Evolutionary conservation across 1,140 invertebrate genomes (phyloP), one percentile per base, ranked within the genome.

Genomic region (Periplaneta americana): DNA sequence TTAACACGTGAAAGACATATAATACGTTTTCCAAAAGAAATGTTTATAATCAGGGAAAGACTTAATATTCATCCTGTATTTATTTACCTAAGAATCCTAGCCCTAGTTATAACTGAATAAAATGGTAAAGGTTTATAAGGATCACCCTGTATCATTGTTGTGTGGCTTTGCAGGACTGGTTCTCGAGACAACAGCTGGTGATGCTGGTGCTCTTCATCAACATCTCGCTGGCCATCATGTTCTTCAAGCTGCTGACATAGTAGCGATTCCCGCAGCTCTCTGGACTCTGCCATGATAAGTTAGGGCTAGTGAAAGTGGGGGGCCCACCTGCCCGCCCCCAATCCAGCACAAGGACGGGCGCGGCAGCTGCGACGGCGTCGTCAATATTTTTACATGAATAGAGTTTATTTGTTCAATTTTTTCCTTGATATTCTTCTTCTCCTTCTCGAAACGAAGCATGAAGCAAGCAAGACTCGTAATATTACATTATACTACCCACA

Each of bases 121-220:
- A n/a, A n/a, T n/a, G n/a, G n/a, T n/a, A n/a, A n/a, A n/a, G n/a
- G n/a, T n/a, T n/a, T n/a, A n/a, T n/a, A n/a, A n/a, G n/a, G n/a
- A n/a, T n/a, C n/a, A n/a, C n/a, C n/a, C n/a, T n/a, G n/a, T n/a
- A n/a, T n/a, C n/a, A n/a, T n/a, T n/a, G n/a, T n/a, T n/a, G n/a
- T n/a, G n/a, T n/a, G n/a, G n/a, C n/a, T n/a, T n/a, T n/a, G 18
- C 92, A 99, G 98, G 97, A 98, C 91, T 99, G 97, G 97, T 97
- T 98, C 89, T 97, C 97, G 86, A 93, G 97, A 86, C 96, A 98
- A 90, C 97, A 98, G 90, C 92, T 99, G 86, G 94, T 98, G 87
- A 95, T 99, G 90, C 91, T 98, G 87, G 96, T 99, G 83, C 93
- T 98, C 84, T 96, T 98, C 89, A 93, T 98, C 89, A 99, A 99